Base-by-base conservation (phyloP, 2,888 invertebrate species). In the Mesoligia furuncula region DNA sequence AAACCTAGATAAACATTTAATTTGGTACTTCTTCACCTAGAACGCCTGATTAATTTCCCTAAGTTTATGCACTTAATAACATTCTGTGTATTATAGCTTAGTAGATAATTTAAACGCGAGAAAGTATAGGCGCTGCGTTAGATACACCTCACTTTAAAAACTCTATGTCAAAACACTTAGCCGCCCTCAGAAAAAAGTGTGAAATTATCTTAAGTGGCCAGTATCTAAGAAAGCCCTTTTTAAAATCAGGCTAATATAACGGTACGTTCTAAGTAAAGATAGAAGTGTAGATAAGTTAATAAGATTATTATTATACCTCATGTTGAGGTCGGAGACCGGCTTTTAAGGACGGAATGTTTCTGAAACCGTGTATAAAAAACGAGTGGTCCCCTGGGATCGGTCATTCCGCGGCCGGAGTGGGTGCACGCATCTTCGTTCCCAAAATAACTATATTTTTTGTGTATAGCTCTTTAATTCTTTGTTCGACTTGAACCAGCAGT, bases 291-390 rank as follows among this genome's bases (percentile, higher is more conserved):
- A 96, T 96, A 96, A 95, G 95, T 95, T 96, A 96, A 96, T 96
- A 96, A 96, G 96, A 95, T 95, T 96, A 96, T 95, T 96, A 95
- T 95, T 95, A 95, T 95, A 95, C 93, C 93, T 93, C 93, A 92
- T 91, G 93, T 91, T 93, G 94, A 93, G 95, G 93, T 94, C 95
- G 94, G 93, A 89, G 95, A 95, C 96, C 96, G 95, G 95, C 93
- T 96, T 95, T 95, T 95, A 94, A 92, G 94, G 93, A 92, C 94
- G 96, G 95, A 96, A 95, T 96, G 96, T 95, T 93, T 94, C 94
- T 93, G 95, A 95, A 94, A 94, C 90, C 94, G 95, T 95, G 94
- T 96, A 96, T 96, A 96, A 96, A 96, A 96, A 96, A 96, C 96
- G 94, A 90, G 85, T 93, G 94, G 92, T 93, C 92, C 94, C 93